Conservation (phyloP, 2,113 vertebrate species). For the Corvus moneduloides region DNA sequence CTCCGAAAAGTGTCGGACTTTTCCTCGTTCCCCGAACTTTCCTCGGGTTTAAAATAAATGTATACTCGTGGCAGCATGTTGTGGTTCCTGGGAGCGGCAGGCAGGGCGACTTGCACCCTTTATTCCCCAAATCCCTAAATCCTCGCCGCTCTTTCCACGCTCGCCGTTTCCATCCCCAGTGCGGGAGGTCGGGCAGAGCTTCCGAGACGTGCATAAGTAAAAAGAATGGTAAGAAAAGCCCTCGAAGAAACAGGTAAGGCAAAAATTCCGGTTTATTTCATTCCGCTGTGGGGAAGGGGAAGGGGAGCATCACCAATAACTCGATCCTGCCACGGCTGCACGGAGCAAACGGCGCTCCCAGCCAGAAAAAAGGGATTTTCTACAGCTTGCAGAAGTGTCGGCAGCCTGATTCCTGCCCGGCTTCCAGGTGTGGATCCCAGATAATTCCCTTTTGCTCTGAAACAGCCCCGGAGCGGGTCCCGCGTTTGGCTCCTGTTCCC, state of each 20-base stretch:
- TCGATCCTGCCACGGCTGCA: not conserved
- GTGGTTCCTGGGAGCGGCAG: not conserved
- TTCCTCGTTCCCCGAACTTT: not conserved
- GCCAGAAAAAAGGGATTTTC: not conserved
- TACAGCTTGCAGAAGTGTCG: not conserved
- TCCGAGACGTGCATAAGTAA: accelerated
- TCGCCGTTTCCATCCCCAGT: accelerated
- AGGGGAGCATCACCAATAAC: not conserved
- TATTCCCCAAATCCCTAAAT: not conserved
- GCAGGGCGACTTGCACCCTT: not conserved
- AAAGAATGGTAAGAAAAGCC: not conserved
- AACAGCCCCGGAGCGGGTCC: not conserved
- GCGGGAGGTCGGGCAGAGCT: not conserved
- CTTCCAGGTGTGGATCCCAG: not conserved
- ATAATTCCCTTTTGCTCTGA: not conserved
- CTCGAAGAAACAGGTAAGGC: not conserved
- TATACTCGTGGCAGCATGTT: not conserved
- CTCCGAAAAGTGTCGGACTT: not conserved
- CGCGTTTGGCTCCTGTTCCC: not conserved
- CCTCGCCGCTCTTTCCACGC: not conserved
- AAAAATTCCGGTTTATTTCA: not conserved
- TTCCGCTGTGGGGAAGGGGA: accelerated
- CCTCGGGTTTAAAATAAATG: not conserved
- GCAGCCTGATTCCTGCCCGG: not conserved
- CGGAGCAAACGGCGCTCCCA: not conserved